Evolutionary conservation across 1,140 invertebrate species (phyloP).

Genomic region (Caenorhabditis briggsae): DNA sequence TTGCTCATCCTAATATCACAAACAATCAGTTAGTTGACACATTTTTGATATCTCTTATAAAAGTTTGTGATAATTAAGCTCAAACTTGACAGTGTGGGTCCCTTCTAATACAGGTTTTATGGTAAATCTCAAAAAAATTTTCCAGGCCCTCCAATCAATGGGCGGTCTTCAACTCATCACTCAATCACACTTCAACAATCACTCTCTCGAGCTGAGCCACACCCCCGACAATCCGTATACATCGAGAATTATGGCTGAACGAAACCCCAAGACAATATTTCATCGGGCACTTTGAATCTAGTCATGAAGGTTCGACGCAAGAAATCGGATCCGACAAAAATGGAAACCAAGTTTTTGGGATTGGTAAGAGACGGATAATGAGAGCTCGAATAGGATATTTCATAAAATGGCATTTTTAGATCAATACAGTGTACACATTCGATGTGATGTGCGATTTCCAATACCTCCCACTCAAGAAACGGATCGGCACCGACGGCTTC

Average conservation of each 20-base stretch:
- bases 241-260: constrained; percentile 68
- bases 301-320: constrained; percentile 71
- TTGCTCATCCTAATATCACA: too few relatives aligned
- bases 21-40: too few relatives aligned
- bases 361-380: constrained; percentile 69
- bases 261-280: constrained; percentile 58
- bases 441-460: constrained; percentile 75
- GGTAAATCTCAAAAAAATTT: not conserved
- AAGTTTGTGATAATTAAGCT: too few relatives aligned
- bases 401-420: too few relatives aligned
- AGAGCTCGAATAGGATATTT: too few relatives aligned
- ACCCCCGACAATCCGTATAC: constrained; percentile 73
- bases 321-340: constrained; percentile 60
- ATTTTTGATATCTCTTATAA: too few relatives aligned
- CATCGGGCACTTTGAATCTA: constrained; percentile 71
- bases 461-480: constrained; percentile 70
- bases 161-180: constrained; percentile 55
- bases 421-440: constrained; percentile 69
- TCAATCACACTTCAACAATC: constrained; percentile 67
- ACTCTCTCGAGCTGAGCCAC: constrained; percentile 70
- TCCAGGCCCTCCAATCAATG: constrained; percentile 26
- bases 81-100: too few relatives aligned
- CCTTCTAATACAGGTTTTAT: too few relatives aligned
- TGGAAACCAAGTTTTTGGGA: constrained; percentile 68
- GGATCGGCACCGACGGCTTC: constrained; percentile 53